Conservation (phyloP, 2,797 vertebrate species). For the Somateria mollissima region DNA sequence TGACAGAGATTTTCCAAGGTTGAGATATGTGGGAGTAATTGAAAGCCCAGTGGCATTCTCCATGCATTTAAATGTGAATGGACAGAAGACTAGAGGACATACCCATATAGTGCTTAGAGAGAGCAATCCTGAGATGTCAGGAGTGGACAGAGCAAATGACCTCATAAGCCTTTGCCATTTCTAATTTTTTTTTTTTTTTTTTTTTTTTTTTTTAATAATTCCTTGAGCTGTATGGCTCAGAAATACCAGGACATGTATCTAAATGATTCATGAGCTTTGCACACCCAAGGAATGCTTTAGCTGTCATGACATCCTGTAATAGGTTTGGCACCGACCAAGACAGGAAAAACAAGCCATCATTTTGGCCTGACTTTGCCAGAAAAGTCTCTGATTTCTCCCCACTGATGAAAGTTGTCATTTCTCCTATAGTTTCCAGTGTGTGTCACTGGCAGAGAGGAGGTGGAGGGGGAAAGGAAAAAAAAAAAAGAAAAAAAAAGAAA, state of each 20-base stretch:
- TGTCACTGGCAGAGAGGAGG: neutral
- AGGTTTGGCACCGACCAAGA: neutral
- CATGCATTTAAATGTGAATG: neutral
- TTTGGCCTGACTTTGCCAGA: neutral
- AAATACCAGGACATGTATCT: neutral
- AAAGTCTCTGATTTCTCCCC: neutral
- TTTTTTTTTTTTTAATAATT: neutral
- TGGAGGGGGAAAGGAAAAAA: rapidly evolving
- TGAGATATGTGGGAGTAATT: neutral
- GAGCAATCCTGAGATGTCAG: neutral
- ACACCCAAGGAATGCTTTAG: neutral
- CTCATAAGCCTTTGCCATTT: neutral
- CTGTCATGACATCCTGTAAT: neutral
- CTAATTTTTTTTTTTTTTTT: neutral
- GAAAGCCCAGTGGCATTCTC: neutral
- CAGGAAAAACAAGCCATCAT: slow-evolving; percentile 35
- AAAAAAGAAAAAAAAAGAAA: too few relatives aligned
- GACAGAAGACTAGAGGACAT: neutral
- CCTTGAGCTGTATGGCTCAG: neutral
- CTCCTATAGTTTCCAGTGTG: neutral
- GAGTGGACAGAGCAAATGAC: neutral
- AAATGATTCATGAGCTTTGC: neutral
- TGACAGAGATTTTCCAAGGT: neutral
- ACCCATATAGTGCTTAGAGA: rapidly evolving
- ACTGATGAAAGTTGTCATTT: slow-evolving; percentile 27